Conservation (phyloP, 2,797 vertebrate genomes). For the Coracias cyanogaster region DNA sequence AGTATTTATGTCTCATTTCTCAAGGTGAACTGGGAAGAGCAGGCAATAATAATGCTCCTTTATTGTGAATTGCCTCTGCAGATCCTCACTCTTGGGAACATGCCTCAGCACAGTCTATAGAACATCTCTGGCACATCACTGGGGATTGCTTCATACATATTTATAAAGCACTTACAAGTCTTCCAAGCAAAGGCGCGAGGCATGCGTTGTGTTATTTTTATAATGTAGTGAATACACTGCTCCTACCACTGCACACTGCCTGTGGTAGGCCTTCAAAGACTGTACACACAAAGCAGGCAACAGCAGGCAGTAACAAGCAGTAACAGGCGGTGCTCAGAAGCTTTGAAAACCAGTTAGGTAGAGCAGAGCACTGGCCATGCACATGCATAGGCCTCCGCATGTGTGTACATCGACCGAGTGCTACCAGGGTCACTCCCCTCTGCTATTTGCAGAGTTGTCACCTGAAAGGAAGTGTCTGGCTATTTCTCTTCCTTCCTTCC, state of each 20-base stretch:
- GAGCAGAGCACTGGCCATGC: background rate
- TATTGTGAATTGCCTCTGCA: conserved; percentile 1
- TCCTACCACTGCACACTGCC: background rate
- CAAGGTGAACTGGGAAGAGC: background rate
- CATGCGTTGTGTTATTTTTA: background rate
- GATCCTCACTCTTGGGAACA: background rate
- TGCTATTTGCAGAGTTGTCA: background rate
- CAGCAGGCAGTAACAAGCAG: background rate
- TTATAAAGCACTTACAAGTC: background rate
- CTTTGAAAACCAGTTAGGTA: background rate
- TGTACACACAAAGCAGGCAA: background rate
- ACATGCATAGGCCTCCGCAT: accelerated
- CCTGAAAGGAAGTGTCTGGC: background rate
- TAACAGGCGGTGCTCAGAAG: background rate
- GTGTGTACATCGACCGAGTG: background rate
- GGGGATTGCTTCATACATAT: background rate
- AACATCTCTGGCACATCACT: background rate
- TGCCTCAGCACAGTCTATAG: background rate
- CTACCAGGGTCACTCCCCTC: background rate
- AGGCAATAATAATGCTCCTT: background rate
- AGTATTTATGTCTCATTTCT: background rate
- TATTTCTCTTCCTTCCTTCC: background rate
- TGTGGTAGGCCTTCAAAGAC: background rate
- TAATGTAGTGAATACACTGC: background rate
- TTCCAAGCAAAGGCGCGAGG: background rate